A percentile compares a stretch with the other conserved stretches of the same genome.
phyloP scores from a whole-genome alignment of 2,888 invertebrate species.

The Lochmaea crataegi region DNA sequence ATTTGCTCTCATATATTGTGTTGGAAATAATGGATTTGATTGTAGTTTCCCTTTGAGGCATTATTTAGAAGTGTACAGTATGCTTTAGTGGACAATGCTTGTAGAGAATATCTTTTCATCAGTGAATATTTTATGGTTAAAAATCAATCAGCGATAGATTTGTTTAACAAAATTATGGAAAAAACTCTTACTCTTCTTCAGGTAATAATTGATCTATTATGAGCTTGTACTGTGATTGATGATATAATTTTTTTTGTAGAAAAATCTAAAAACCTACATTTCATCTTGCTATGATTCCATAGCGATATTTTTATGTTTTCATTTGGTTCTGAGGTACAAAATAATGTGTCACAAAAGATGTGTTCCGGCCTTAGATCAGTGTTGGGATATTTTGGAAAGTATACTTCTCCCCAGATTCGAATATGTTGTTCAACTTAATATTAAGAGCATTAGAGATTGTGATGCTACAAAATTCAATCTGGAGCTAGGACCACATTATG shows the following conservation, averaged over 20 bases:
- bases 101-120: slow-evolving; percentile 95
- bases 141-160: slow-evolving; percentile 83
- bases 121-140: slow-evolving; percentile 97
- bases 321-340: slow-evolving; percentile 90
- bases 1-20: background rate
- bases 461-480: slow-evolving; percentile 90
- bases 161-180: slow-evolving; percentile 94
- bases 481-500: slow-evolving; percentile 97
- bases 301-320: slow-evolving; percentile 95
- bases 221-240: background rate
- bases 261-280: slow-evolving; percentile 89
- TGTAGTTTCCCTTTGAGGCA: slow-evolving; percentile 94
- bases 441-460: slow-evolving; percentile 93
- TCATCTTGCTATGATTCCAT: slow-evolving; percentile 94
- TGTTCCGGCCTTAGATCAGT: slow-evolving; percentile 92
- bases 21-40: too few relatives aligned
- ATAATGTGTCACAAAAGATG: slow-evolving; percentile 94
- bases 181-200: slow-evolving; percentile 87
- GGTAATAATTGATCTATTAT: slow-evolving; percentile 70
- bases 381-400: slow-evolving; percentile 92
- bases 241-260: slow-evolving; percentile 71
- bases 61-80: slow-evolving; percentile 97
- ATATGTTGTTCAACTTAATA: slow-evolving; percentile 88
- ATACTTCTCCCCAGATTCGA: slow-evolving; percentile 92
- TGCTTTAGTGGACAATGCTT: slow-evolving; percentile 97